Evolutionary conservation across 1,140 invertebrate genomes (phyloP), one percentile per base, ranked within the genome.

Genomic region (Oryzaephilus surinamensis): DNA sequence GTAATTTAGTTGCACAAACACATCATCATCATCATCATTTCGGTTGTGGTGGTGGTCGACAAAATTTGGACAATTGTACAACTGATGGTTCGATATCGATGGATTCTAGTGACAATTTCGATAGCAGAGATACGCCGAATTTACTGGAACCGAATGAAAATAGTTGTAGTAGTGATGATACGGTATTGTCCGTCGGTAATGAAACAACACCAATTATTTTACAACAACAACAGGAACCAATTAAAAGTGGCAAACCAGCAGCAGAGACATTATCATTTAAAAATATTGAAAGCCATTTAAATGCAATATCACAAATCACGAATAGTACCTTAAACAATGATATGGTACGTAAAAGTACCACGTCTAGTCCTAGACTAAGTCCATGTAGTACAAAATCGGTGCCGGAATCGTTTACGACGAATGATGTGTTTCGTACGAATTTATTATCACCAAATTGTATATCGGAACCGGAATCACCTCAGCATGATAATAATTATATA

Each of bases 181-280:
- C 76, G 1, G 76, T 77, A 1, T 43, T 79, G 1, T 77, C 75
- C 28, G 76, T 79, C 26, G 76, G 76, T 2, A 77, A 78, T 54
- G 76, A 79, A 49, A 70, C 69, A n/a, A n/a, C n/a, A n/a, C n/a
- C n/a, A n/a, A n/a, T n/a, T n/a, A n/a, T n/a, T 4, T 64, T 58
- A 1, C 23, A 24, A 24, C 23, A 24, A 24, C 11, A n/a, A 24
- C 23, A 24, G 11, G 8, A 8, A 10, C 5, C 23, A 4, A 10
- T 6, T 7, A 11, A 24, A 4, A 11, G 11, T 24, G 23, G 8
- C 10, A 10, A 45, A 56, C 27, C 23, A 32, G 37, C 4, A 33
- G 17, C 26, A 32, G 32, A 46, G 32, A 41, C 56, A 43, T 65
- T 71, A 0, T 67, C 66, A 0, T 73, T 73, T 41, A 73, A 73